Evolutionary conservation across 2,113 vertebrate genomes (phyloP).

Genomic region (Sakesphorus luctuosus): DNA sequence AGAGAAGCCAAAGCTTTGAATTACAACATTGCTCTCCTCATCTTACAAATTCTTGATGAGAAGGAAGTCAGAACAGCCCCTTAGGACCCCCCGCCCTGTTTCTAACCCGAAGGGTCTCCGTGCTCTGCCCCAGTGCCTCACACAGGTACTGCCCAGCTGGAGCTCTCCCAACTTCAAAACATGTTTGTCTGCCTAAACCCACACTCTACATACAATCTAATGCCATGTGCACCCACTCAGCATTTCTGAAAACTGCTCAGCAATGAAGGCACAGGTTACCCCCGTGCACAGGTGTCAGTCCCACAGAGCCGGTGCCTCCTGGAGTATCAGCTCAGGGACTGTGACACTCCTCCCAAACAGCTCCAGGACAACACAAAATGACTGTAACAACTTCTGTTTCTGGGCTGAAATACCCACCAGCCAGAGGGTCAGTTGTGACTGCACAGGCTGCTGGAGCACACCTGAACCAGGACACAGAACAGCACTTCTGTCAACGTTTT

Average conservation of each 20-base stretch:
- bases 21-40: not conserved
- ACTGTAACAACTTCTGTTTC: not conserved
- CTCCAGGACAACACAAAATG: not conserved
- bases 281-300: not conserved
- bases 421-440: not conserved
- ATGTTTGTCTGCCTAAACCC: fast-evolving
- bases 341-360: fast-evolving
- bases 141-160: not conserved
- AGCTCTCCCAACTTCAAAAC: not conserved
- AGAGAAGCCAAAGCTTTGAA: constrained; percentile 18
- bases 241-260: not conserved
- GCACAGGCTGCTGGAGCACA: not conserved
- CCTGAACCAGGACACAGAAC: not conserved
- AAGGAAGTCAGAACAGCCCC: not conserved
- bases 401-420: not conserved
- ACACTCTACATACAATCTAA: fast-evolving
- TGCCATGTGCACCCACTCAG: not conserved
- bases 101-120: fast-evolving
- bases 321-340: not conserved
- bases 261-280: not conserved
- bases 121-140: not conserved
- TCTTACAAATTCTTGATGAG: not conserved
- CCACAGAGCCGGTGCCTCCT: not conserved
- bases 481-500: fast-evolving
- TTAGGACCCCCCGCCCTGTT: not conserved